Conservation (phyloP, 2,113 vertebrate species). For the Dipodomys merriami region DNA sequence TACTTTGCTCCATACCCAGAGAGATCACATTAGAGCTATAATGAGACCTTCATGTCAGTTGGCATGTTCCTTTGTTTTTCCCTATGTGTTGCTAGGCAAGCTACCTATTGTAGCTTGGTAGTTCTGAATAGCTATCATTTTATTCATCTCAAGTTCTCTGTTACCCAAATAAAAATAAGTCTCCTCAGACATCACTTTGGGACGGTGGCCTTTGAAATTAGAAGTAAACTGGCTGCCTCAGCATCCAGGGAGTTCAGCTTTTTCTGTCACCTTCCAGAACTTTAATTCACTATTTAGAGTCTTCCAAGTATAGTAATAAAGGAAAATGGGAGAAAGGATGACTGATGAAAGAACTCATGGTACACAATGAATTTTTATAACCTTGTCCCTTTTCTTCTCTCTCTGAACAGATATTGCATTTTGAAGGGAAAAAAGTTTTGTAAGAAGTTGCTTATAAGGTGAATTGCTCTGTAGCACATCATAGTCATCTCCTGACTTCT, state of each 20-base stretch:
- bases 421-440: conserved; percentile 21
- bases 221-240: conserved; percentile 61
- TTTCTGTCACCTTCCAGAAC: conserved; percentile 59
- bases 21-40: conserved; percentile 37
- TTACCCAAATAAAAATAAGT: conserved; percentile 73
- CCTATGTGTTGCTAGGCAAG: conserved; percentile 64
- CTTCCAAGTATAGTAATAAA: conserved; percentile 25
- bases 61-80: conserved; percentile 67
- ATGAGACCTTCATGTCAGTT: conserved; percentile 46
- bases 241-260: conserved; percentile 40
- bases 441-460: not conserved
- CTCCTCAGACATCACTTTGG: conserved; percentile 57
- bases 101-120: conserved; percentile 75
- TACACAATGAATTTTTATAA: conserved; percentile 35
- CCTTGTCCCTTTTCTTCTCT: conserved; percentile 20
- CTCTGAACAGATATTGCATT: conserved; percentile 42
- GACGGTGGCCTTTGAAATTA: conserved; percentile 58
- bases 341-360: conserved; percentile 12
- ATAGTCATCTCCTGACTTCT: not conserved
- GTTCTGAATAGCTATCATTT: conserved; percentile 76
- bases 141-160: conserved; percentile 72
- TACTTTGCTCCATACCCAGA: not conserved
- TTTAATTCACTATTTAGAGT: conserved; percentile 54
- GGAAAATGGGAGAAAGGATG: not conserved
- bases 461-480: conserved; percentile 43